Percentiles rank a stretch among this genome's conserved stretches.
These are phyloP conservation scores for Microctonus aethiopoides DNA, from an alignment of 2,888 invertebrate genomes.

Conservation along the genomic window DNA sequence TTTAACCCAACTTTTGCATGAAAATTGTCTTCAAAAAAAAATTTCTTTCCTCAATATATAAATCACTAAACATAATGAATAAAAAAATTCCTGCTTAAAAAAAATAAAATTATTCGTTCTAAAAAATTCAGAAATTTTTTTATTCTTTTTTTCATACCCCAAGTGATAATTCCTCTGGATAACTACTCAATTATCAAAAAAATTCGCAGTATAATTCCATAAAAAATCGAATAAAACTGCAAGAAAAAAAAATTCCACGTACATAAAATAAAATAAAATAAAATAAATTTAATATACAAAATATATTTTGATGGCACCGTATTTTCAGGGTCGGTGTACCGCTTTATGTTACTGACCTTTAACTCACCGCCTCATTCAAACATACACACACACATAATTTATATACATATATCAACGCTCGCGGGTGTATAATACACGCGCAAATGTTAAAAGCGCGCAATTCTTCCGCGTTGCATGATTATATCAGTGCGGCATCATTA, in stretches of 20 bases:
- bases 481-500: not conserved
- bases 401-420: not conserved
- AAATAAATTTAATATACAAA: not conserved
- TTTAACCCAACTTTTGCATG: too few species aligned
- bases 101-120: too few species aligned
- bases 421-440: not conserved
- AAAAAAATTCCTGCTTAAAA: too few species aligned
- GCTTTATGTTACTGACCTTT: slow-evolving; percentile 9
- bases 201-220: too few species aligned
- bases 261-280: not conserved
- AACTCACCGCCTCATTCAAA: not conserved
- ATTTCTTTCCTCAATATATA: too few species aligned
- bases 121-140: too few species aligned
- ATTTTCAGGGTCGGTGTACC: slow-evolving; percentile 13
- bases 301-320: slow-evolving; percentile 3
- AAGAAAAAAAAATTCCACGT: not conserved
- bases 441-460: not conserved
- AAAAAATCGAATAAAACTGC: not conserved
- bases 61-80: too few species aligned
- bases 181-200: too few species aligned
- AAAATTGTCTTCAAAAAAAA: too few species aligned
- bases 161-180: too few species aligned
- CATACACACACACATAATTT: not conserved
- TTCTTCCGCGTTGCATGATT: not conserved
- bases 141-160: too few species aligned